Evolutionary conservation across 2,888 invertebrate genomes (phyloP).

Genomic region (Caradrina kadenii): DNA sequence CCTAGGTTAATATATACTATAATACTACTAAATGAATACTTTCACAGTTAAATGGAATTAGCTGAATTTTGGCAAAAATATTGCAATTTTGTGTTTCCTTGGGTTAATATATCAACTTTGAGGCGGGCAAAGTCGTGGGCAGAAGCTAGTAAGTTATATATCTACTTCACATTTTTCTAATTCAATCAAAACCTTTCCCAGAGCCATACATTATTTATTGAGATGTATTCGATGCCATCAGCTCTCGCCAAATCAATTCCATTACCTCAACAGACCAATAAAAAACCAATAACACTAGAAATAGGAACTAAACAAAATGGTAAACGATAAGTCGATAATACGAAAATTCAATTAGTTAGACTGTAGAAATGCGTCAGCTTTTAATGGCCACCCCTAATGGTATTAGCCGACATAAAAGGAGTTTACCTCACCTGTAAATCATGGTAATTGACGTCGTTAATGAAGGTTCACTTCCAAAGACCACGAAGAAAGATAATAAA

Average conservation of each 20-base stretch:
- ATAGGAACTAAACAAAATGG: conserved; percentile 25
- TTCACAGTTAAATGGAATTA: too few relatives aligned
- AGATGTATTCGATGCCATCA: neutral
- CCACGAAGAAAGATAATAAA: neutral
- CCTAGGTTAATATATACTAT: too few relatives aligned
- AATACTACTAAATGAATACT: too few relatives aligned
- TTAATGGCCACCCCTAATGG: conserved; percentile 44
- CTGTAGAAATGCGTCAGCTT: conserved; percentile 34
- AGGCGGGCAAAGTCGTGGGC: too few relatives aligned
- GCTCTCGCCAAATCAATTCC: conserved; percentile 20
- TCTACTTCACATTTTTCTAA: neutral
- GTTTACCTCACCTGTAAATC: conserved; percentile 32
- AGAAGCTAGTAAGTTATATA: neutral
- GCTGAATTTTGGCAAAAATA: too few relatives aligned
- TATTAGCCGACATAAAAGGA: conserved; percentile 47
- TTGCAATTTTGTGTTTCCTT: too few relatives aligned
- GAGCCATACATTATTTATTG: neutral
- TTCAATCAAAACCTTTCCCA: conserved; percentile 10
- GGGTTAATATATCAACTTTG: too few relatives aligned
- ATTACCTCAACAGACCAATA: conserved; percentile 15
- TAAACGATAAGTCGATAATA: conserved; percentile 41
- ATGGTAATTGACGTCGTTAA: conserved; percentile 28
- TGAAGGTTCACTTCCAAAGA: conserved; percentile 4
- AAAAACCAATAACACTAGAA: conserved; percentile 20
- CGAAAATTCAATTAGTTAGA: conserved; percentile 56